phyloP scores from a whole-genome alignment of 2,888 invertebrate genomes.

The Phortica magna region DNA sequence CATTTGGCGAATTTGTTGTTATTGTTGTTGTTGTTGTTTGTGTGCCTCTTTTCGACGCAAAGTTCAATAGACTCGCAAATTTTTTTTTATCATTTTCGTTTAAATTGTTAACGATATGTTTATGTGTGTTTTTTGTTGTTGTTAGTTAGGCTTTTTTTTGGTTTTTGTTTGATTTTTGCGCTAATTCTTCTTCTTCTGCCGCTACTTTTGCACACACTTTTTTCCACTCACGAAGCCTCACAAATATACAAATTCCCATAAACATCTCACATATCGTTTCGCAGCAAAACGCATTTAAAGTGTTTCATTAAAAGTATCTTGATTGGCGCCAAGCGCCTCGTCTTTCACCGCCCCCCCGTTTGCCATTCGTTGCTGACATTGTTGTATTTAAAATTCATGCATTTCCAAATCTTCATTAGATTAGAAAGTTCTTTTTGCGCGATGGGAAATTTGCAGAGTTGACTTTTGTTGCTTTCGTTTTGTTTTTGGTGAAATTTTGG shows the following conservation, averaged over 20 bases:
- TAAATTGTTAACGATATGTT: conserved; percentile 11
- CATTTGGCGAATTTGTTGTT: conserved; percentile 6
- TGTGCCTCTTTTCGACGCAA: conserved; percentile 45
- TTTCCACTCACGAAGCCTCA: no score
- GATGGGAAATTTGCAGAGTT: conserved; percentile 31
- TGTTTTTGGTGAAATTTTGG: conserved; percentile 36
- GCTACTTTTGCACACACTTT: no score
- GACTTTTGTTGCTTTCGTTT: conserved; percentile 51
- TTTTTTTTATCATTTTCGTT: conserved; percentile 30
- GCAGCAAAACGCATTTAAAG: no score
- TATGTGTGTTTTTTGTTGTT: not conserved
- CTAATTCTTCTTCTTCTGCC: no score
- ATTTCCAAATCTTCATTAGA: conserved; percentile 41
- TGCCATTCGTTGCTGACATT: conserved; percentile 21
- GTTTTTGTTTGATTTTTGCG: conserved; percentile 1
- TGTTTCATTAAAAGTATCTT: no score
- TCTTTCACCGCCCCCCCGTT: not conserved
- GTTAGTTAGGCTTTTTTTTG: conserved; percentile 13
- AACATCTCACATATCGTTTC: no score
- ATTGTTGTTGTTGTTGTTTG: conserved; percentile 22
- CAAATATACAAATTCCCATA: no score
- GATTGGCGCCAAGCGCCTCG: not conserved
- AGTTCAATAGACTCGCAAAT: conserved; percentile 71
- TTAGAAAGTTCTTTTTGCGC: conserved; percentile 15
- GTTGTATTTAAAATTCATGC: conserved; percentile 65